Evolutionary conservation across 2,888 invertebrate species (phyloP).

Genomic region (Agrenia bidenticulata): DNA sequence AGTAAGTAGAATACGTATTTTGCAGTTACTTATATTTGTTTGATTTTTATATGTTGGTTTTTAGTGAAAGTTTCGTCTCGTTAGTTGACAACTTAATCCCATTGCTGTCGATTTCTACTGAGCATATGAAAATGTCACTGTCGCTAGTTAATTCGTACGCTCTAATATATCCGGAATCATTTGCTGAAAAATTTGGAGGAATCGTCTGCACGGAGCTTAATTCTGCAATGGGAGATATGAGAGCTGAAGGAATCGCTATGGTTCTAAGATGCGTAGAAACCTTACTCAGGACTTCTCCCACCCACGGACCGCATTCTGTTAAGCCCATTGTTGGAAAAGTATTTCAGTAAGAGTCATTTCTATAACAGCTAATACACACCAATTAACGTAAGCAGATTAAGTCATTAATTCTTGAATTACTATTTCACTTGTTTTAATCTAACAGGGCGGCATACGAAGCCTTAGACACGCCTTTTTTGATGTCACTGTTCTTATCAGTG

Average conservation of each 20-base stretch:
- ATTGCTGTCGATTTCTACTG: constrained; percentile 49
- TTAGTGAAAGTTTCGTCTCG: constrained; percentile 46
- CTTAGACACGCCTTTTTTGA: constrained; percentile 70
- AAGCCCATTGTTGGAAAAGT: constrained; percentile 52
- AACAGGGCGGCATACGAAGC: constrained; percentile 67
- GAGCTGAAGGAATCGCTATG: constrained; percentile 70
- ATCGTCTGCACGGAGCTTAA: constrained; percentile 70
- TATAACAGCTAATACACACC: not conserved
- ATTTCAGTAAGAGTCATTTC: constrained; percentile 39
- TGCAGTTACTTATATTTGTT: not conserved
- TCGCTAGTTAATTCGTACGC: constrained; percentile 50
- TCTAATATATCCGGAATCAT: constrained; percentile 49
- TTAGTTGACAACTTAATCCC: constrained; percentile 50
- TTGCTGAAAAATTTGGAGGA: constrained; percentile 54
- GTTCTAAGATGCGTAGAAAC: constrained; percentile 74
- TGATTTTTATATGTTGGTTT: constrained; percentile 3
- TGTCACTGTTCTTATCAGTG: constrained; percentile 76
- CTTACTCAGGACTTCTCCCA: constrained; percentile 72
- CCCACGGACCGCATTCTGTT: constrained; percentile 63
- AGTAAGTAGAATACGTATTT: constrained; percentile 35
- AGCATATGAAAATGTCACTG: constrained; percentile 50
- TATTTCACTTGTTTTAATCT: constrained; percentile 21
- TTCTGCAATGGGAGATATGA: constrained; percentile 75
- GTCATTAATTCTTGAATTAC: constrained; percentile 26
- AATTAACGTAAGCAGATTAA: no score